A percentile compares a stretch with the other conserved stretches of the same genome.
Evolutionary conservation across 2,113 vertebrate species (phyloP).

Genomic region (Equus przewalskii): DNA sequence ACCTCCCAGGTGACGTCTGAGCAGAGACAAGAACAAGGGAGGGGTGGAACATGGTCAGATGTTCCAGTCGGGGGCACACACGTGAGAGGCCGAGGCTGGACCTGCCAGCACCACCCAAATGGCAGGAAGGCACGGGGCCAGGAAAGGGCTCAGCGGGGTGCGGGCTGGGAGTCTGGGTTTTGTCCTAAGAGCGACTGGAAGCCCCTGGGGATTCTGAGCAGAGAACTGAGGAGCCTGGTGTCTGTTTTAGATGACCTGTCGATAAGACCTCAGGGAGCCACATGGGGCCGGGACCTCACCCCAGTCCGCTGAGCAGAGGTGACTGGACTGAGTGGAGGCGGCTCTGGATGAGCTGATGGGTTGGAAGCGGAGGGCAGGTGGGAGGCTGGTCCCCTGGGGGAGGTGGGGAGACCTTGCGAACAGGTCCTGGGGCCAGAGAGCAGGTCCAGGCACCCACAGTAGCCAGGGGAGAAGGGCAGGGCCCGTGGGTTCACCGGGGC

Average conservation of each 20-base stretch:
- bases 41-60: background rate
- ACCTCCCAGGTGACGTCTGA: background rate
- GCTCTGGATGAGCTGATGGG: background rate
- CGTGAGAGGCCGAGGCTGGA: background rate
- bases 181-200: background rate
- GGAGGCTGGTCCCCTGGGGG: background rate
- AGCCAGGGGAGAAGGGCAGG: background rate
- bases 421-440: background rate
- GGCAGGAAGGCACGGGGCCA: background rate
- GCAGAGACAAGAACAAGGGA: background rate
- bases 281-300: accelerated
- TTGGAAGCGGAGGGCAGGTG: background rate
- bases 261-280: background rate
- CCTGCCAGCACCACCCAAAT: accelerated
- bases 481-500: background rate
- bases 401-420: background rate
- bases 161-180: background rate
- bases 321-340: background rate
- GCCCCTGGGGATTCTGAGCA: background rate
- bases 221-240: background rate
- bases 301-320: accelerated
- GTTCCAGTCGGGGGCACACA: background rate
- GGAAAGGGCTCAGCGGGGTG: background rate
- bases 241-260: background rate
- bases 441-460: background rate